Evolutionary conservation across 2,888 invertebrate species (phyloP), one percentile per base, ranked within the genome.

Genomic region (Tribolium freemani): DNA sequence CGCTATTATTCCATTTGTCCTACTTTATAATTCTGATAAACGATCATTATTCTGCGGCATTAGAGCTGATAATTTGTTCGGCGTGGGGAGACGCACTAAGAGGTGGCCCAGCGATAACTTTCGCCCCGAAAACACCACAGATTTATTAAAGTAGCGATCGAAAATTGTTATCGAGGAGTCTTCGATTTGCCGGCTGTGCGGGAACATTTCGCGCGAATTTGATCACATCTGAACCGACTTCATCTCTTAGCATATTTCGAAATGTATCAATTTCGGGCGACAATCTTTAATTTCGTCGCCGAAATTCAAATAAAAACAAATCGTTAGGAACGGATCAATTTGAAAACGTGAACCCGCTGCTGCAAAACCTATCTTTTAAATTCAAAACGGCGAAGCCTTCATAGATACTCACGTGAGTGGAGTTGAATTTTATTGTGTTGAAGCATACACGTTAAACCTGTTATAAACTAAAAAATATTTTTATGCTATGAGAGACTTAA

Each of bases 11-110:
- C 74, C 70, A 68, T 63, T 71, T 74, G 74, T 74, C 68, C 71
- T 71, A 71, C 74, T 74, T 74, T 74, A 72, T 74, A 74, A 74
- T 72, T 66, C 66, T 74, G 74, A 74, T 72, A 74, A 72, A 74
- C 72, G 69, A 60, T 69, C 72, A 63, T 72, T 69, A 72, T 74
- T 60, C 48, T 38, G 54, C 45, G 51, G 63, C 58, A 63, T 69
- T 38, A 53, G 31, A 45, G 60, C 57, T 58, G 57, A 68, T 68
- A 48, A 50, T 68, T 68, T 68, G 57, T 31, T 67, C 45, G 26
- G 16, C 53, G 48, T 6, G 57, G 20, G 20, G 56, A 30, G 45
- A 38, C 38, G 38, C 38, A 38, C 38, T 5, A 38, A 38, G 48
- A 48, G 8, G 48, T 48, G 10, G 8, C 38, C 38, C 38, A 6